These are phyloP conservation scores for Dromococcyx pavoninus DNA, from an alignment of 2,797 vertebrate species.

Conservation along the genomic window DNA sequence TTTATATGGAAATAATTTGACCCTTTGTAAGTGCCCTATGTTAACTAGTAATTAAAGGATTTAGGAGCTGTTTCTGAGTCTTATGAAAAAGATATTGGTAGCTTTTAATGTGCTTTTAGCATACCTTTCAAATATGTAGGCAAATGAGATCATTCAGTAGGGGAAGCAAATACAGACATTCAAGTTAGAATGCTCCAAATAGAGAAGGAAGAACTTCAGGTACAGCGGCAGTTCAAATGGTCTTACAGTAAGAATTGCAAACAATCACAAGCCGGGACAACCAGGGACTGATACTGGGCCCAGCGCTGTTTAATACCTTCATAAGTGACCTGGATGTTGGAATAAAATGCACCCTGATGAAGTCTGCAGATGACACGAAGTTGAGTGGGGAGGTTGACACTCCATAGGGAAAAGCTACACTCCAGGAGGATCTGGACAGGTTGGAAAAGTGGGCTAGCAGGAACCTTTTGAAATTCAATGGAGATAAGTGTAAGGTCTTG, in stretches of 20 bases:
- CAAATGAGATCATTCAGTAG: background rate
- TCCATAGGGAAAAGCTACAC: too few species aligned
- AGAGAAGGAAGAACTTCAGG: background rate
- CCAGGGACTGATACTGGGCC: too few species aligned
- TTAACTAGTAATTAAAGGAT: conserved; percentile 42
- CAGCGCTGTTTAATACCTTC: too few species aligned
- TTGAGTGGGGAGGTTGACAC: too few species aligned
- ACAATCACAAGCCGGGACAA: too few species aligned
- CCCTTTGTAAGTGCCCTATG: background rate
- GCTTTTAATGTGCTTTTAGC: background rate
- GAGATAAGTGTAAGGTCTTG: too few species aligned
- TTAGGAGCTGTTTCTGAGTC: background rate
- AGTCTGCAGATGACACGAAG: too few species aligned
- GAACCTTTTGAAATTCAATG: too few species aligned
- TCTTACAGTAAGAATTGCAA: background rate
- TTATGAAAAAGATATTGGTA: background rate
- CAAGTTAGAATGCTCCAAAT: background rate
- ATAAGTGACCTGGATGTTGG: too few species aligned
- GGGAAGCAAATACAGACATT: background rate
- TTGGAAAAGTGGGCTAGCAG: too few species aligned
- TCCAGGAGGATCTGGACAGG: too few species aligned
- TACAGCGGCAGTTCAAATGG: background rate
- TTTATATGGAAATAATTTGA: conserved; percentile 43
- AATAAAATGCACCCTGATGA: too few species aligned
- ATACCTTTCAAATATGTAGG: background rate